Conservation (phyloP, 2,888 invertebrate genomes). For the Autographa gamma region DNA sequence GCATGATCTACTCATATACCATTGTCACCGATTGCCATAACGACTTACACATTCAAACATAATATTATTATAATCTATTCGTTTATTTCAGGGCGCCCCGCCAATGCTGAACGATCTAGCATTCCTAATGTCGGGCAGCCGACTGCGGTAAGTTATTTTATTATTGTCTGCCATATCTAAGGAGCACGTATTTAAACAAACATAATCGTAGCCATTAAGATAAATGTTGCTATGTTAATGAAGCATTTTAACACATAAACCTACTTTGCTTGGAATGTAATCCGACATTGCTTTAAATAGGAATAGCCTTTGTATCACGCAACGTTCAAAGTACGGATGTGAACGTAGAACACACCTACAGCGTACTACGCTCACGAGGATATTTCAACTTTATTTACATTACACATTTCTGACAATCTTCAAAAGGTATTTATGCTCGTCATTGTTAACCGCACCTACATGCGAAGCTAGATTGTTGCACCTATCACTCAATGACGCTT, state of each 20-base stretch:
- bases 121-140: constrained; percentile 82
- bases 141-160: constrained; percentile 73
- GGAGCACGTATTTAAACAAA: not conserved
- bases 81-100: constrained; percentile 73
- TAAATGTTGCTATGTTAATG: not conserved
- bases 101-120: constrained; percentile 83
- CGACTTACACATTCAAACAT: not conserved
- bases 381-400: not conserved
- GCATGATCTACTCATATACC: not conserved
- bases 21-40: not conserved
- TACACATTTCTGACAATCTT: not conserved
- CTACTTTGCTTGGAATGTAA: not conserved
- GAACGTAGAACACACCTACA: not conserved
- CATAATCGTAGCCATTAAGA: not conserved
- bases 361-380: not conserved
- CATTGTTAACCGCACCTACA: constrained; percentile 1
- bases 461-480: not conserved
- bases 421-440: not conserved
- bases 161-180: constrained; percentile 6
- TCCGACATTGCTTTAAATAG: not conserved
- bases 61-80: constrained; percentile 22
- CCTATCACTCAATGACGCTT: not conserved
- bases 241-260: not conserved
- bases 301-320: not conserved
- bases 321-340: not conserved